Conservation (phyloP, 2,113 vertebrate species). For the Megaceryle torquata region DNA sequence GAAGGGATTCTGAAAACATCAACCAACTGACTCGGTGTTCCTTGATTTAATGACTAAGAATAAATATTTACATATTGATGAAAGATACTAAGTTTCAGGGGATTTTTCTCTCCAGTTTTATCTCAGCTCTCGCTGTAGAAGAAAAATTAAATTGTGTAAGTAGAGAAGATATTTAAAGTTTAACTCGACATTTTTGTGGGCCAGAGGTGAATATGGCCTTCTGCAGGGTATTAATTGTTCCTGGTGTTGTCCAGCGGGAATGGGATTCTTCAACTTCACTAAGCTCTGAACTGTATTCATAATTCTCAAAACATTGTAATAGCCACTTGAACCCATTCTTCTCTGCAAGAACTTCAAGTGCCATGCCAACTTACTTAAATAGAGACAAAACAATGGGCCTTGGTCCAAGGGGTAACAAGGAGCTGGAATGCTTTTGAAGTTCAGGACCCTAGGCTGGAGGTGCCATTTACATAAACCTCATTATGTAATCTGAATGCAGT, state of each 20-base stretch:
- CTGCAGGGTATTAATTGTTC: neutral
- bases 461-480: constrained; percentile 55
- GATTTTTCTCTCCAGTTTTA: neutral
- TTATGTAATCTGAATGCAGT: constrained; percentile 46
- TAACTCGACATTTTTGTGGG: neutral
- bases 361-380: constrained; percentile 42
- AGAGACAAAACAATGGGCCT: constrained; percentile 42
- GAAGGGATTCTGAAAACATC: constrained; percentile 33
- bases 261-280: neutral
- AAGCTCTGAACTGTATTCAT: neutral
- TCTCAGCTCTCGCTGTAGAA: neutral
- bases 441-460: constrained; percentile 48
- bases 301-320: neutral
- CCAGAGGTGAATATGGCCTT: neutral
- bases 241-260: neutral
- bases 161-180: neutral
- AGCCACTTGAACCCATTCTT: constrained; percentile 4
- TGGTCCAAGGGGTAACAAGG: constrained; percentile 30
- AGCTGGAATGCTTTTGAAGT: constrained; percentile 65
- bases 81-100: neutral
- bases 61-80: constrained; percentile 22
- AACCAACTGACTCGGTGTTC: neutral
- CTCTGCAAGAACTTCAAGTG: neutral
- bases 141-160: neutral
- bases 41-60: constrained; percentile 12